These are phyloP conservation scores for Pseudomyrmex gracilis DNA, from an alignment of 1,140 invertebrate genomes.

Conservation along the genomic window DNA sequence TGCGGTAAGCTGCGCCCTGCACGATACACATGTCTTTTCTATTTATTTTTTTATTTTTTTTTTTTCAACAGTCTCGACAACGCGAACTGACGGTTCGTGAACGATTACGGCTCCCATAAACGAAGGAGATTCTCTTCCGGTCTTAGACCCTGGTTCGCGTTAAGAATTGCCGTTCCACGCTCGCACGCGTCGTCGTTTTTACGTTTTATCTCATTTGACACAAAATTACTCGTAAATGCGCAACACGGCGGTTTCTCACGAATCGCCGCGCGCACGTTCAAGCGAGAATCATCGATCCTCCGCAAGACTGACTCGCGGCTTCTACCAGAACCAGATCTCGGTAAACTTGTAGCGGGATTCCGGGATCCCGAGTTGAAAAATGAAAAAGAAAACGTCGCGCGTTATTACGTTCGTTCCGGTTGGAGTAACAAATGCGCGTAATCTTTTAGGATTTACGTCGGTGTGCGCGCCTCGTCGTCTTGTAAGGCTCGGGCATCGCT, in stretches of 20 bases:
- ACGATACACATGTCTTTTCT: conserved; percentile 26
- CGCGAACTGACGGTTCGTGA: not conserved
- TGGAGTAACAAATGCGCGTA: conserved; percentile 39
- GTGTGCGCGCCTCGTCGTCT: not conserved
- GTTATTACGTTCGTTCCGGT: conserved; percentile 32
- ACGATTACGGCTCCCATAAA: conserved; percentile 1
- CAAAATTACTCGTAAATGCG: too few relatives aligned
- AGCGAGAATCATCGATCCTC: too few relatives aligned
- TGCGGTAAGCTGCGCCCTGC: conserved; percentile 79
- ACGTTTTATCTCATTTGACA: not conserved
- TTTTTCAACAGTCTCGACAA: not conserved
- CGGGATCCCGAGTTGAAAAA: not conserved
- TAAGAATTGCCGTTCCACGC: too few relatives aligned
- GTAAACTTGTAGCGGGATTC: not conserved
- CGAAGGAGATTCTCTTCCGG: too few relatives aligned
- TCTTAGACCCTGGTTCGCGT: too few relatives aligned
- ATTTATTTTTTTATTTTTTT: not conserved
- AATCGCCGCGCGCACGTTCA: not conserved
- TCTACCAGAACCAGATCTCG: not conserved
- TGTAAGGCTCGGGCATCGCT: conserved; percentile 19
- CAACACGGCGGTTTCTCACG: not conserved
- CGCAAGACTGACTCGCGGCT: not conserved
- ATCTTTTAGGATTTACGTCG: conserved; percentile 49
- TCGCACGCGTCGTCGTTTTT: not conserved
- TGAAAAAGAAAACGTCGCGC: conserved; percentile 6